A percentile compares a stretch with the other conserved stretches of the same genome.
Evolutionary conservation across 2,113 vertebrate genomes (phyloP).

Genomic region (Pampusana beccarii): DNA sequence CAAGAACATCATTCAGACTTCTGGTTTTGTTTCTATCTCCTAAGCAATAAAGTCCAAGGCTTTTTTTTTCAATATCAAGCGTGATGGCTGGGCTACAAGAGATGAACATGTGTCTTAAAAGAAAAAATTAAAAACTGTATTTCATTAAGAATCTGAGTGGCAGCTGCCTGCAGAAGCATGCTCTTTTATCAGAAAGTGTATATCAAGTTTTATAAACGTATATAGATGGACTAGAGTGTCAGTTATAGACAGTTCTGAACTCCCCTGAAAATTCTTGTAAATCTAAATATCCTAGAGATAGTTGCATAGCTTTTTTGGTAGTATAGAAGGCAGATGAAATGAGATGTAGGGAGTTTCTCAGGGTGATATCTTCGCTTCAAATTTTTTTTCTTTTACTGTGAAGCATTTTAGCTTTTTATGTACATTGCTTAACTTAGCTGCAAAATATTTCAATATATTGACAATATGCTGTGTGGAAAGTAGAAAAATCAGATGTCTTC

Average conservation of each 20-base stretch:
- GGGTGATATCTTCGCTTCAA: background rate
- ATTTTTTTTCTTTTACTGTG: background rate
- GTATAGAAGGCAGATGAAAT: background rate
- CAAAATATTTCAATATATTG: background rate
- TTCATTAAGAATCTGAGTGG: background rate
- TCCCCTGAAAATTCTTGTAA: background rate
- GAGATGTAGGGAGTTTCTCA: background rate
- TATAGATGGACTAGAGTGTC: background rate
- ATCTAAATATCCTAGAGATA: background rate
- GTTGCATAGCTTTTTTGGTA: background rate
- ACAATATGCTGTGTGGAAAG: background rate
- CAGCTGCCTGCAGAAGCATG: background rate
- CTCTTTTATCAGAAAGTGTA: background rate
- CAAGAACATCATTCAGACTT: background rate
- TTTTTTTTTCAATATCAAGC: background rate
- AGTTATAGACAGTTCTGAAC: background rate
- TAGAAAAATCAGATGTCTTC: background rate
- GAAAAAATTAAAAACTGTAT: background rate
- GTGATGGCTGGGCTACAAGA: background rate
- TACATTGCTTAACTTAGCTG: background rate
- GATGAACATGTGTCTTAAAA: background rate
- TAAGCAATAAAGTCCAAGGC: background rate
- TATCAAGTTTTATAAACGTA: background rate
- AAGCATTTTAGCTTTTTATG: background rate
- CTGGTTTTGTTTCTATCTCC: background rate